Evolutionary conservation across 1,140 invertebrate species (phyloP).

Genomic region (Aethina tumida): DNA sequence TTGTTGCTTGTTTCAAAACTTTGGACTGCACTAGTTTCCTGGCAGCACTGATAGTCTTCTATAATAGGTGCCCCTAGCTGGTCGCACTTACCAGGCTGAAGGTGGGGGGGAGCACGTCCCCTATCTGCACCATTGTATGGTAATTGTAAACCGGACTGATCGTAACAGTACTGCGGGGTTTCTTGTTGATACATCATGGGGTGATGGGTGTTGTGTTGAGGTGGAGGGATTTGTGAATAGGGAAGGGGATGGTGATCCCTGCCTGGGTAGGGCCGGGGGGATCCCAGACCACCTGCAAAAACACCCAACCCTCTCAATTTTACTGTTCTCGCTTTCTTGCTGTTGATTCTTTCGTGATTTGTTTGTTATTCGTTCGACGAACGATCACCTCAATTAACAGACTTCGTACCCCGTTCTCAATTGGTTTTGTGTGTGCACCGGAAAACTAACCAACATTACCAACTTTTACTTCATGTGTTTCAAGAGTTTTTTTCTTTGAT

Average conservation of each 20-base stretch:
- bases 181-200: conserved; percentile 45
- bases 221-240: conserved; percentile 32
- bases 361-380: no score
- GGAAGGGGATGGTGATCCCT: conserved; percentile 41
- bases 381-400: no score
- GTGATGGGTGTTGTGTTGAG: conserved; percentile 31
- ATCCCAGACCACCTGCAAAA: conserved; percentile 49
- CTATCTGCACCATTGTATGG: conserved; percentile 41
- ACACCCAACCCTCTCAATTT: conserved; percentile 29
- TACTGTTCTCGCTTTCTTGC: conserved; percentile 2
- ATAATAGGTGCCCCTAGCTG: no score
- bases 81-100: conserved; percentile 47
- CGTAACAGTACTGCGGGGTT: conserved; percentile 50
- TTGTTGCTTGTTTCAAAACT: no score
- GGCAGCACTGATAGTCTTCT: no score
- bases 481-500: no score
- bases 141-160: conserved; percentile 47
- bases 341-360: no score
- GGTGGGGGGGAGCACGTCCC: conserved; percentile 43
- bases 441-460: no score
- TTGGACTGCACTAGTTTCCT: no score
- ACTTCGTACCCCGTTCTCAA: not conserved
- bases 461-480: no score
- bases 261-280: conserved; percentile 39
- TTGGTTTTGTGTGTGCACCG: not conserved